Base-by-base conservation (phyloP, 2,888 invertebrate species). In the Tetrapedia diversipes region DNA sequence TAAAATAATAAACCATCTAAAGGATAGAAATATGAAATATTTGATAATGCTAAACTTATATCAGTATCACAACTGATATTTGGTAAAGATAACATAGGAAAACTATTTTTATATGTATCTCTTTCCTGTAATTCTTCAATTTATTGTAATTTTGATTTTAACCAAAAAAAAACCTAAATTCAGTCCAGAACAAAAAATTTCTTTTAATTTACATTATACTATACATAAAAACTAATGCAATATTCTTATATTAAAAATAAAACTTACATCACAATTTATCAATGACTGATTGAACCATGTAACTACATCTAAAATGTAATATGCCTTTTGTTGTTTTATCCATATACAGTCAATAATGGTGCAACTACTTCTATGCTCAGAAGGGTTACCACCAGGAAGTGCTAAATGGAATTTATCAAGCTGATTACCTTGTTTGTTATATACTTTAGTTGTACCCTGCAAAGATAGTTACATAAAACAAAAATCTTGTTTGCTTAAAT, bases 1-100 rank as follows among this genome's bases (percentile, higher is more conserved):
- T 96, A 99, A 92, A 99, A 99, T 65, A 99, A 92, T 43, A 98
- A 90, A 0, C 99, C 99, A 91, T 99, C 99, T 64, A 98, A 90
- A 59, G 91, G 82, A 0, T 95, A 93, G 8, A 86, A 87, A 6
- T 76, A 39, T 1, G 83, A 53, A 56, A 92, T 60, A 86, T 75
- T 88, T 88, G 60, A 45, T 37, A 84, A 63, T 27, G 67, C 65
- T 47, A 11, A 51, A 54, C 60, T 64, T 32, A 92, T 22, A 74
- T 93, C 87, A 45, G 81, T 85, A 67, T 91, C 86, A 78, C 94
- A 94, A 4, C 92, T 87, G 45, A 92, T 88, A 88, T 92, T 93
- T 1, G 93, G 93, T 43, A 95, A 86, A 68, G 93, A 78, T 71
- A 92, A 85, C 83, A 95, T 93, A 60, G 89, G 91, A 88, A 72